Base-by-base conservation (phyloP, 1,140 invertebrate genomes). In the Philopotamus ludificatus region DNA sequence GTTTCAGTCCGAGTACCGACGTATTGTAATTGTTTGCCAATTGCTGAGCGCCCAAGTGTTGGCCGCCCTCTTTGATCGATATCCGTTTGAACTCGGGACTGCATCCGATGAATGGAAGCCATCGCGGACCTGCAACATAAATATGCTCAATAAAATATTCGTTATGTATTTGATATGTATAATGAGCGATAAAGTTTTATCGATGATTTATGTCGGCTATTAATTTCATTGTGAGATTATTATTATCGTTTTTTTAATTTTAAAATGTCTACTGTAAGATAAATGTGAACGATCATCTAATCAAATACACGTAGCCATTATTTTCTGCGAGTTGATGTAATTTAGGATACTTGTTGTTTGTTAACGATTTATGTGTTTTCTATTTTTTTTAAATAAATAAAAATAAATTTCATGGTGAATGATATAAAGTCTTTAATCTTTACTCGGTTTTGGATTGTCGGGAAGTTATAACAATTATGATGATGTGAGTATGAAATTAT, bases 101-200 rank as follows among this genome's bases (percentile, higher is more conserved):
- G 70, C 85, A 88, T 12, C 90, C 89, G 16, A 89, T 65, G 66
- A 89, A 77, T 7, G 89, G 89, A 67, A 86, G 79, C 79, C 86
- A 83, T 54, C 73, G 73, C 42, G 90, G 90, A 73, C 90, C 90
- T 91, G 66, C 10, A 54, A 66, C 25, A 23, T 12, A 34, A 34
- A 34, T 34, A 7, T 34, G 4, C 28, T 34, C 12, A 34, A 12
- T 12, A 34, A 4, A 34, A 34, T 4, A 34, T 34, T 34, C 4
- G 4, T 34, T 12, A 34, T 12, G 4, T 34, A 34, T 34, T 12
- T 4, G 12, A 34, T 16, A 47, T 3, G 18, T 20, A 47, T 16
- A 15, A 47, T 12, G n/a, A 34, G 28, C 12, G 28, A 34, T 34
- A 34, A 7, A 39, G 34, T 8, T 39, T 8, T 8, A 39, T 8